Conservation (phyloP, 2,888 invertebrate species). For the Cylindroiulus punctatus region DNA sequence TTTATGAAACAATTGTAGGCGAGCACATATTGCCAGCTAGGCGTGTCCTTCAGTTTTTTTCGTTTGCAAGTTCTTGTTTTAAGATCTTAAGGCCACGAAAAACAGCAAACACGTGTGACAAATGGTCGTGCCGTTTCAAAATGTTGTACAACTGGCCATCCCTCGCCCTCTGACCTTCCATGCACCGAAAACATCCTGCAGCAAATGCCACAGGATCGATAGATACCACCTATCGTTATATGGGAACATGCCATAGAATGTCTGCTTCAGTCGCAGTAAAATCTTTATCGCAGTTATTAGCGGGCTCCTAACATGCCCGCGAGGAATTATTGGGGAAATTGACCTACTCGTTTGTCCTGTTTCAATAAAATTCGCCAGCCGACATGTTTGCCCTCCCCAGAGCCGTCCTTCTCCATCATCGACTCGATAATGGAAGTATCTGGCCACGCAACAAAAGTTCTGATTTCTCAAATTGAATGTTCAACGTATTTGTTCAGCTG, state of each 20-base stretch:
- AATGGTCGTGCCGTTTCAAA: neutral
- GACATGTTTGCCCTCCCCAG: neutral
- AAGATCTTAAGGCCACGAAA: too few relatives aligned
- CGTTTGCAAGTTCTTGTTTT: too few relatives aligned
- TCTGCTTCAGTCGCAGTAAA: neutral
- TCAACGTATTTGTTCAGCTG: neutral
- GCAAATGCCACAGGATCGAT: neutral
- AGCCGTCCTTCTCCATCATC: neutral
- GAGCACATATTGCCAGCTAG: too few relatives aligned
- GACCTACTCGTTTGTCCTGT: neutral
- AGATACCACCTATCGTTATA: neutral
- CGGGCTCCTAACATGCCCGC: constrained; percentile 13
- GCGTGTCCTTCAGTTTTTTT: too few relatives aligned
- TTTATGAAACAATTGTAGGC: too few relatives aligned
- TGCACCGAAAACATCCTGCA: too few relatives aligned
- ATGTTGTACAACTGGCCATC: neutral
- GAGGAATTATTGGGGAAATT: constrained; percentile 13
- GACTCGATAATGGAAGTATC: neutral
- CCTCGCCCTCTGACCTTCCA: too few relatives aligned
- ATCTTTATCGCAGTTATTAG: constrained; percentile 23
- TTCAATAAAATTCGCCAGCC: neutral
- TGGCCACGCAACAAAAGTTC: neutral
- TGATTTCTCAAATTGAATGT: constrained; percentile 10
- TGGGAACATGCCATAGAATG: neutral
- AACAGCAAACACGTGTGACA: neutral